Conservation (phyloP, 92 coral and sea anemone species). For the Siderastrea siderea region DNA sequence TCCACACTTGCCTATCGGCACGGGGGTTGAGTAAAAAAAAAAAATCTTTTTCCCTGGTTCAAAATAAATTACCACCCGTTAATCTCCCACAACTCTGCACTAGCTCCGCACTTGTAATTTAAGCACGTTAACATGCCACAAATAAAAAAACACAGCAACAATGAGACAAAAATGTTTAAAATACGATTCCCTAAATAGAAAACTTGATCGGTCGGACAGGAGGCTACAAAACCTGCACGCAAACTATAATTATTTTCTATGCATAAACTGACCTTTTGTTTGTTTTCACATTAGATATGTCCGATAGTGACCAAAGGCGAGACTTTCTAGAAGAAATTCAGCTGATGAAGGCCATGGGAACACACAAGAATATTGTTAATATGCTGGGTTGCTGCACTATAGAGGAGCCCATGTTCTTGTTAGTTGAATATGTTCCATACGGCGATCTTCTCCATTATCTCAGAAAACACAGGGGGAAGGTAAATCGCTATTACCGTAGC, state of each 20-base stretch:
- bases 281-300: conserved; percentile 24
- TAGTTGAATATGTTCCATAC: conserved; percentile 80
- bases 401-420: conserved; percentile 85
- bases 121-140: no score
- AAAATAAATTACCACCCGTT: no score
- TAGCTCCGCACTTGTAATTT: no score
- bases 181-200: no score
- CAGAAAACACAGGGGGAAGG: conserved; percentile 83
- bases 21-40: no score
- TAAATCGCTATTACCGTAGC: neutral
- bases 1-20: no score
- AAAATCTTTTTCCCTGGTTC: no score
- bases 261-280: neutral
- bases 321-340: conserved; percentile 90
- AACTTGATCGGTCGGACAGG: neutral
- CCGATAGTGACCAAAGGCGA: conserved; percentile 75
- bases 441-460: conserved; percentile 86
- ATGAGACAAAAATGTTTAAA: no score
- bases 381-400: conserved; percentile 88
- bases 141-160: no score
- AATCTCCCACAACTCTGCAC: no score
- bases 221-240: neutral
- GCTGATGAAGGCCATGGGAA: conserved; percentile 88
- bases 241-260: no score
- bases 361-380: conserved; percentile 88